Percentiles rank a stretch among this genome's conserved stretches.
These are phyloP conservation scores for Mythimna pallens DNA, from an alignment of 2,888 invertebrate genomes.

Conservation along the genomic window DNA sequence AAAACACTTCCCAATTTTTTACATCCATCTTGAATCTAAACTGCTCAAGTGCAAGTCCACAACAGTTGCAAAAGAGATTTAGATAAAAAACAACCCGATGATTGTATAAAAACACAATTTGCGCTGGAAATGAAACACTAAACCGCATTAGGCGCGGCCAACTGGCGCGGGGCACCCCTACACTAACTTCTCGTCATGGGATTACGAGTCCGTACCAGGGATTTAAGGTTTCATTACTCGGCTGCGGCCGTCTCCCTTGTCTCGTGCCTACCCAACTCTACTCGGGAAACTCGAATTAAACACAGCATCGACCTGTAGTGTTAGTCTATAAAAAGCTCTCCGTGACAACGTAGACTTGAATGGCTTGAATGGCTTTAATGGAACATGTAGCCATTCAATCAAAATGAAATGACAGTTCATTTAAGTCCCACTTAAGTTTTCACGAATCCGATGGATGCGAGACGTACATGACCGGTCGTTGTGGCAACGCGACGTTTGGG, in stretches of 20 bases:
- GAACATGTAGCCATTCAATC: too few species aligned
- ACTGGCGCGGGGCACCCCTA: slow-evolving; percentile 83
- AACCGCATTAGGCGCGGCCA: slow-evolving; percentile 89
- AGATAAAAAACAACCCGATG: slow-evolving; percentile 80
- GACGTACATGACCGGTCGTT: too few species aligned
- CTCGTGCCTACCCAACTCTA: slow-evolving; percentile 60
- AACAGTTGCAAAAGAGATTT: slow-evolving; percentile 76
- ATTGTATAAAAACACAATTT: slow-evolving; percentile 87
- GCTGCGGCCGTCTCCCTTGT: slow-evolving; percentile 72
- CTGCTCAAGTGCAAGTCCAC: slow-evolving; percentile 22
- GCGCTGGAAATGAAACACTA: slow-evolving; percentile 87
- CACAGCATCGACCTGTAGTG: not conserved
- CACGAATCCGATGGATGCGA: too few species aligned
- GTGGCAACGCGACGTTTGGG: too few species aligned
- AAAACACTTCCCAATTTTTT: slow-evolving; percentile 24
- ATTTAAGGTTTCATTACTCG: slow-evolving; percentile 91
- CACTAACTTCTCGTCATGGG: slow-evolving; percentile 86
- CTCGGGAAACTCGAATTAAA: slow-evolving; percentile 58
- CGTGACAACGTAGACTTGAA: too few species aligned
- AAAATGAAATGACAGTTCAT: too few species aligned
- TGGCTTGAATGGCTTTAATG: too few species aligned
- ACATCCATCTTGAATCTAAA: slow-evolving; percentile 26
- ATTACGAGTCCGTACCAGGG: slow-evolving; percentile 90
- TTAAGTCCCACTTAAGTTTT: too few species aligned
- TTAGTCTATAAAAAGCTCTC: too few species aligned